Evolutionary conservation across 2,888 invertebrate genomes (phyloP), one percentile per base, ranked within the genome.

Genomic region (Tipula vernalis): DNA sequence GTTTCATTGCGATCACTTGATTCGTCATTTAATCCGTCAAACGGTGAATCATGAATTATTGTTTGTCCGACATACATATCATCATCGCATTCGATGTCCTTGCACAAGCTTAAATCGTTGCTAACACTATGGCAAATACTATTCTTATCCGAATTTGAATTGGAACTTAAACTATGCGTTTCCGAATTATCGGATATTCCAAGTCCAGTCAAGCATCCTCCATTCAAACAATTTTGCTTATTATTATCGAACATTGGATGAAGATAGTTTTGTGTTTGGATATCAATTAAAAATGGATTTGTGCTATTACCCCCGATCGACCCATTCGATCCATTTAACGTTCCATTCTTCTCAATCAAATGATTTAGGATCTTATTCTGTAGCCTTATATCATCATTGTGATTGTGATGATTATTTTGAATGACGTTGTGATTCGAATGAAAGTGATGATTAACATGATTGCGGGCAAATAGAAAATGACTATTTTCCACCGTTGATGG

Each of bases 401-500:
- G 86, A 84, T 88, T 87, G 8, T 87, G 87, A 42, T 57, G 85
- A 42, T 71, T 42, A 83, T 86, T 85, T 71, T 28, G 71, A 41
- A 83, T 86, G 36, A 12, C 51, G 10, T n/a, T 86, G 13, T 84
- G 47, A 85, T 44, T 39, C 71, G 42, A 41, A 41, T 84, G n/a
- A 39, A n/a, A 15, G 15, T 84, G 84, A n/a, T 84, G 84, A 39
- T 84, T 36, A 10, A 15, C n/a, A 18, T 84, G 36, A 84, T 84
- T 84, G 8, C 84, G 36, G 2, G 5, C 41, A 84, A 36, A 36
- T 8, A 84, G 84, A 10, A 86, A 86, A 36, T 86, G 83, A 12
- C 15, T 91, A 86, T 94, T 95, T 89, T 95, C 95, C 57, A 95
- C 92, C 5, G 95, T 94, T 15, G 94, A 94, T 15, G 98, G 96